Conservation (phyloP, 2,113 vertebrate genomes). For the Centropus bengalensis region DNA sequence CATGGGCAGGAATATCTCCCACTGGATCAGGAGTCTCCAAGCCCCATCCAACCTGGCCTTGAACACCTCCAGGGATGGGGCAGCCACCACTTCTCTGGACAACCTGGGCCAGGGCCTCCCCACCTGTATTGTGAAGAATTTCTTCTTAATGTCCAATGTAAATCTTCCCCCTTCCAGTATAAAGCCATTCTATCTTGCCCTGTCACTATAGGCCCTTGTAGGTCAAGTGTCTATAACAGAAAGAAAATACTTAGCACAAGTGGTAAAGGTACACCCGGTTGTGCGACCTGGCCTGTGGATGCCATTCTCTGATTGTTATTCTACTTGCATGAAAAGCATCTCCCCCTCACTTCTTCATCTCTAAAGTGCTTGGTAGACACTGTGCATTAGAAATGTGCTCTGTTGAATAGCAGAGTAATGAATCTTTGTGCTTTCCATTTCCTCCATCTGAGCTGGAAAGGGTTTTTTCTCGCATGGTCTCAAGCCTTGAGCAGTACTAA, state of each 20-base stretch:
- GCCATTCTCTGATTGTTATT: neutral
- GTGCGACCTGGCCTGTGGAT: neutral
- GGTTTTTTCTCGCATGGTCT: neutral
- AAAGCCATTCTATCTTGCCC: no score
- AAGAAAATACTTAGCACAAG: neutral
- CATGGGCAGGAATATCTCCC: no score
- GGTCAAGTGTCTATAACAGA: neutral
- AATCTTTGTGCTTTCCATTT: neutral
- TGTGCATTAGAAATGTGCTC: constrained; percentile 1
- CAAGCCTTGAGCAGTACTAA: neutral
- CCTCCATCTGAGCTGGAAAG: neutral
- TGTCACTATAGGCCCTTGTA: neutral
- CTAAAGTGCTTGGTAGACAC: neutral
- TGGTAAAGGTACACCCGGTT: neutral
- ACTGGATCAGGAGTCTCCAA: no score
- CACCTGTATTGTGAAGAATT: no score
- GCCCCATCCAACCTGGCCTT: no score
- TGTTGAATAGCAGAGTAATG: neutral
- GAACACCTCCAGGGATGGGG: no score
- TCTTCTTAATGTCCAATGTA: no score
- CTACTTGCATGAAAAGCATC: neutral
- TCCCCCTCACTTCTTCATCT: neutral
- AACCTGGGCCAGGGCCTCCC: no score
- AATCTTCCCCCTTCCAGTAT: no score
- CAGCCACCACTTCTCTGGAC: no score